These are phyloP conservation scores for Amazona finschi DNA, from an alignment of 2,797 vertebrate genomes.

Conservation along the genomic window DNA sequence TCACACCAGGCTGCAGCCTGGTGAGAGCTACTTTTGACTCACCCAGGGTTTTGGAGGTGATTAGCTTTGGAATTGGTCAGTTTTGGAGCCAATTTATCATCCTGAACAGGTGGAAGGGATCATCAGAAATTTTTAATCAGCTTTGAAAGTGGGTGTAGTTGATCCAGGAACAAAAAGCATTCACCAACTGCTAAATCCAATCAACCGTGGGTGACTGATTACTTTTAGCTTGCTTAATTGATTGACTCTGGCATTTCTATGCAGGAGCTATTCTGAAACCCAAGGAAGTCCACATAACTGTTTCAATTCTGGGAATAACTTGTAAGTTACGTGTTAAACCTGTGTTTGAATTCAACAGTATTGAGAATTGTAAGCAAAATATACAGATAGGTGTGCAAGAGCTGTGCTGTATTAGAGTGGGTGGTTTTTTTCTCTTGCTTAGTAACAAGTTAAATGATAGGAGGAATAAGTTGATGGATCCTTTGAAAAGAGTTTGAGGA, in stretches of 20 bases:
- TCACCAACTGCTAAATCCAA: constrained; percentile 67
- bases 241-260: constrained; percentile 61
- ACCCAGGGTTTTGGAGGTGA: constrained; percentile 5
- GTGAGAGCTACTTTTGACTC: constrained; percentile 8
- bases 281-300: constrained; percentile 47
- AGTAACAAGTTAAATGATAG: not conserved
- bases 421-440: not conserved
- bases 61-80: constrained; percentile 22
- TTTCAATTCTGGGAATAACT: constrained; percentile 59
- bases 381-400: not conserved
- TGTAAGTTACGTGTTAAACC: constrained; percentile 35
- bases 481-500: not conserved
- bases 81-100: constrained; percentile 59
- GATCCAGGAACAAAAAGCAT: constrained; percentile 62
- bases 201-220: constrained; percentile 68
- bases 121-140: constrained; percentile 64
- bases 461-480: not conserved
- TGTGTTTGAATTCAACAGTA: not conserved
- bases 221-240: constrained; percentile 69
- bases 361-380: not conserved
- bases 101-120: constrained; percentile 66
- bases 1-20: not conserved
- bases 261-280: constrained; percentile 59
- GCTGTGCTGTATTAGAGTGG: not conserved
- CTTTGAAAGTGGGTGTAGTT: constrained; percentile 69